Evolutionary conservation across 2,888 invertebrate species (phyloP).

Genomic region (Netelia fuscicornis): DNA sequence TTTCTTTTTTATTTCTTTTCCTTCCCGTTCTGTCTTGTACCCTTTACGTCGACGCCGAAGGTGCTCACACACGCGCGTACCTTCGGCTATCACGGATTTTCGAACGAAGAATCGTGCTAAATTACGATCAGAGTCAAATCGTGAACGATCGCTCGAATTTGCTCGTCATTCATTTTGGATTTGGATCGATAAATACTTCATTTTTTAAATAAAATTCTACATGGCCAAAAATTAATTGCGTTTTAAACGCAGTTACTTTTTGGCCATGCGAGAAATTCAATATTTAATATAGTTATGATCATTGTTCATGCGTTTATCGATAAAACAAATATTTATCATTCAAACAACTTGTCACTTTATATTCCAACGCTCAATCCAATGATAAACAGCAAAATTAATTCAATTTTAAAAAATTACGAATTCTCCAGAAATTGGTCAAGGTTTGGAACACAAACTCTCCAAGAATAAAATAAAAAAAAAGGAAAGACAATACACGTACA

Average conservation of each 20-base stretch:
- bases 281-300: no score
- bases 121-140: background rate
- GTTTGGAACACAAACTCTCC: slow-evolving; percentile 27
- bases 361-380: background rate
- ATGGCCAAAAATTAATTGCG: no score
- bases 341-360: no score
- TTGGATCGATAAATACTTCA: no score
- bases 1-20: slow-evolving; percentile 31
- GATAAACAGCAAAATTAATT: background rate
- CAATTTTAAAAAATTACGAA: background rate
- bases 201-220: no score
- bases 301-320: no score
- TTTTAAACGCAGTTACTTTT: no score
- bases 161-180: no score
- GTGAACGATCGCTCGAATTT: background rate
- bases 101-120: background rate
- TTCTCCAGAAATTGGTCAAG: slow-evolving; percentile 37
- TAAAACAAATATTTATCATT: no score
- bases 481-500: slow-evolving; percentile 1
- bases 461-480: slow-evolving; percentile 12
- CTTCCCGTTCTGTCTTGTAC: slow-evolving; percentile 40
- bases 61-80: background rate
- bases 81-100: background rate
- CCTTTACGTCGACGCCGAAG: background rate
- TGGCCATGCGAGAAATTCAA: no score